Evolutionary conservation across 2,113 vertebrate species (phyloP).

Genomic region (human (Homo sapiens)): DNA sequence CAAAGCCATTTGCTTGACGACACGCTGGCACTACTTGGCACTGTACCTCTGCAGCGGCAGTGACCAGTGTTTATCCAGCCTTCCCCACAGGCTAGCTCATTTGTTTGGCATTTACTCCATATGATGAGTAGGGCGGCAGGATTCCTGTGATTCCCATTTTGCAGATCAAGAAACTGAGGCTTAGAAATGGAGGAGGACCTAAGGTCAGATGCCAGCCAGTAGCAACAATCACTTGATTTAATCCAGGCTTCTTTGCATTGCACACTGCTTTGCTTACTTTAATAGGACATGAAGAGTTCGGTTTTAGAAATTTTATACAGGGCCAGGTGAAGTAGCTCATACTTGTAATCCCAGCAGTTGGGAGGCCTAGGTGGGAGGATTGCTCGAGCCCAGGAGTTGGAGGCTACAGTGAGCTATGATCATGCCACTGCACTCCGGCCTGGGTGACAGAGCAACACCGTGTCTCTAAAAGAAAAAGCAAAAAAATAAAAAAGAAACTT

Average conservation of each 20-base stretch:
- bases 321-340: no score
- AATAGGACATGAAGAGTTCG: fast-evolving
- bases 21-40: fast-evolving
- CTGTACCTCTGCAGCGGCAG: fast-evolving
- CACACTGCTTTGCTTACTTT: fast-evolving
- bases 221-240: fast-evolving
- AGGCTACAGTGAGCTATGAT: no score
- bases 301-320: fast-evolving
- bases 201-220: neutral
- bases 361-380: no score
- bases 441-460: no score
- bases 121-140: neutral
- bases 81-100: fast-evolving
- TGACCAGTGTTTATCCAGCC: neutral
- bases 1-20: fast-evolving
- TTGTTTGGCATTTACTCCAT: fast-evolving
- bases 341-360: no score
- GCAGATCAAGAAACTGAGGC: neutral
- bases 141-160: neutral
- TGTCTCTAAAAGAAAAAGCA: no score
- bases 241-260: fast-evolving
- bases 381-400: no score
- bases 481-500: no score
- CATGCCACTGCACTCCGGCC: no score
- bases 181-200: fast-evolving